Evolutionary conservation across 1,140 invertebrate genomes (phyloP), one percentile per base, ranked within the genome.

Genomic region (Forficula auricularia): DNA sequence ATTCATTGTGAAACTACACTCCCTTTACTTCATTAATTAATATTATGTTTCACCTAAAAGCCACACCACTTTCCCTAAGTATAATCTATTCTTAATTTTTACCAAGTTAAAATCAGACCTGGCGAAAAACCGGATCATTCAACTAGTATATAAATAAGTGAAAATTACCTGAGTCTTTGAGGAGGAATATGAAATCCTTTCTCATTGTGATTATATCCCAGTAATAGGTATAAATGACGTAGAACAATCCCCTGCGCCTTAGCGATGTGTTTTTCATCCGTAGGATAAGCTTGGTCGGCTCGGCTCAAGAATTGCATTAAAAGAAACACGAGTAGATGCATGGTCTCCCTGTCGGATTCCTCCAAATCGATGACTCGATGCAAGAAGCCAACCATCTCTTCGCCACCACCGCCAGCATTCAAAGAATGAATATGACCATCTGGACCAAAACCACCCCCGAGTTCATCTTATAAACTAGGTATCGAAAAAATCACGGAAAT

Each of bases 271-370:
- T 91, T 92, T 49, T 91, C 86, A 52, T 92, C 88, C 1, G 74
- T 77, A 3, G 83, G 83, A 59, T 75, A 84, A 12, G 83, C 82
- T 67, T 78, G 72, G 55, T 77, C 75, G 33, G 70, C 67, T 49
- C 81, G 68, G 0, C 84, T 88, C 50, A 90, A 65, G 59, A 89
- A 90, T 65, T 95, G 92, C 81, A 98, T 94, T 2, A 98, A 70
- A 6, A 98, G 71, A 55, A 94, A 90, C 2, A 97, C 79, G n/a
- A 97, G 64, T 14, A 96, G 66, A 62, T 97, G 92, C 46, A 92
- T 86, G 0, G 94, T 95, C 64, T 97, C 90, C 54, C 83, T 77
- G 57, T 98, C 94, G 14, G 85, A 74, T 58, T 96, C 91, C 58
- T 96, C 90, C 41, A 90, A 64, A 53, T 98, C 92, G 40, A 95